Percentiles rank a stretch among this genome's conserved stretches.
Conservation (phyloP, 2,797 vertebrate genomes). For the Podarcis siculus region DNA sequence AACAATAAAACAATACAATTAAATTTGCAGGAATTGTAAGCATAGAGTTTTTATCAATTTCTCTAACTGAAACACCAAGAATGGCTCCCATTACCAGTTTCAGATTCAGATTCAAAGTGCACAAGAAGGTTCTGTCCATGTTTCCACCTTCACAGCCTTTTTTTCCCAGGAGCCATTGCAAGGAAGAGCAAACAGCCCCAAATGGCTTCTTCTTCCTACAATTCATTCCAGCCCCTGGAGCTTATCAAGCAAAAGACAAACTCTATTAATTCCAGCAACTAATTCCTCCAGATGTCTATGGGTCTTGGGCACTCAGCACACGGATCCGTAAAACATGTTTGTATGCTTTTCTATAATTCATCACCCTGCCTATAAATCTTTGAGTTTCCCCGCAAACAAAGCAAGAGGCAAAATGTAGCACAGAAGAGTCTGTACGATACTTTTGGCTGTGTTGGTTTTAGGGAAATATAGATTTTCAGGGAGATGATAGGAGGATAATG, state of each 20-base stretch:
- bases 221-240: constrained; percentile 70
- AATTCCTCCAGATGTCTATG: constrained; percentile 76
- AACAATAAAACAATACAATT: no score
- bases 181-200: constrained; percentile 70
- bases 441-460: not conserved
- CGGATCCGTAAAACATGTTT: constrained; percentile 76
- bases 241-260: constrained; percentile 74
- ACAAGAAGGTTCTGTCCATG: constrained; percentile 59
- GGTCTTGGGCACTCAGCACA: constrained; percentile 68
- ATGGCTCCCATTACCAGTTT: constrained; percentile 52
- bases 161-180: constrained; percentile 58
- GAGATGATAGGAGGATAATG: constrained; percentile 15
- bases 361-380: constrained; percentile 72
- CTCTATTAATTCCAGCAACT: constrained; percentile 76
- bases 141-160: constrained; percentile 67
- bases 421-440: constrained; percentile 58
- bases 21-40: constrained; percentile 38
- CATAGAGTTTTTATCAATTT: constrained; percentile 60
- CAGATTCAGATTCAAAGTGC: constrained; percentile 59
- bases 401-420: constrained; percentile 59
- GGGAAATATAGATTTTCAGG: constrained; percentile 28
- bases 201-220: constrained; percentile 63
- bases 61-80: constrained; percentile 56
- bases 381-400: constrained; percentile 72
- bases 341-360: constrained; percentile 71